These are phyloP conservation scores for Euura saliciscinereae DNA, from an alignment of 1,140 invertebrate genomes.

Conservation along the genomic window DNA sequence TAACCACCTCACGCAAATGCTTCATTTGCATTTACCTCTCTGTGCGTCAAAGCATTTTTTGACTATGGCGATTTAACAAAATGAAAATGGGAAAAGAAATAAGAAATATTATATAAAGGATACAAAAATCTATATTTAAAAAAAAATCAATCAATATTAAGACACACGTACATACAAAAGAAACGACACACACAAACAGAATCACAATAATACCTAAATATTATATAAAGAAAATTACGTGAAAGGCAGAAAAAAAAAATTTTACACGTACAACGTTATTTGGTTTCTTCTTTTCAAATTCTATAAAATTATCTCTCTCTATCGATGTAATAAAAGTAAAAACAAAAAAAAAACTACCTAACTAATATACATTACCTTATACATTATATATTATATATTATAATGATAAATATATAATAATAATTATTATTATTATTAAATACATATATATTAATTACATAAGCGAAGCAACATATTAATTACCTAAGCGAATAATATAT, in stretches of 20 bases:
- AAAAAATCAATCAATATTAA: constrained; percentile 18
- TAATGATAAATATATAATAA: constrained; percentile 50
- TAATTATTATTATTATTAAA: constrained; percentile 33
- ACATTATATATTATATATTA: constrained; percentile 51
- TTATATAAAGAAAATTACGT: constrained; percentile 20
- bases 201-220: constrained; percentile 22
- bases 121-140: constrained; percentile 3
- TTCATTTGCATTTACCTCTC: too few species aligned
- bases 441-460: constrained; percentile 39
- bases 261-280: constrained; percentile 49
- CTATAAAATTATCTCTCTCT: constrained; percentile 41
- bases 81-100: neutral
- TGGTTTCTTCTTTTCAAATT: too few species aligned
- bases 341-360: constrained; percentile 49
- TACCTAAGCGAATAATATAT: constrained; percentile 56
- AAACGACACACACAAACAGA: constrained; percentile 19
- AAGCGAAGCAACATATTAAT: constrained; percentile 39
- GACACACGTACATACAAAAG: constrained; percentile 18
- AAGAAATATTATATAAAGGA: constrained; percentile 20
- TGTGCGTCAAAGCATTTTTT: constrained; percentile 26
- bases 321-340: constrained; percentile 45
- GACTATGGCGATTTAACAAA: constrained; percentile 34
- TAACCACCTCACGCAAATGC: too few species aligned
- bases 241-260: constrained; percentile 28
- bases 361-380: constrained; percentile 44